Conservation (phyloP, 2,888 invertebrate genomes). For the Platycheirus albimanus region DNA sequence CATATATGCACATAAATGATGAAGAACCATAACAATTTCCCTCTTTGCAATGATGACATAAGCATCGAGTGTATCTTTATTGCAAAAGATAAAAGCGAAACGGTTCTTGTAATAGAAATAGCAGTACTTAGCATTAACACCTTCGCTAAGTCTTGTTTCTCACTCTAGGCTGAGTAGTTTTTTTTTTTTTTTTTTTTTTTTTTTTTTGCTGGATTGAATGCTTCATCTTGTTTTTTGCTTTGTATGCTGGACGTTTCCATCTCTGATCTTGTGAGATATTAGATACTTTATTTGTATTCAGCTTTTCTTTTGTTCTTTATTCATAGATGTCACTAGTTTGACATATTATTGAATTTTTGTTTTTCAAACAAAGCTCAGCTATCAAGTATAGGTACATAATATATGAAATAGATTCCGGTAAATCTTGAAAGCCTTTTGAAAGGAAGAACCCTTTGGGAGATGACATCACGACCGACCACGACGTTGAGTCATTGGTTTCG, state of each 20-base stretch:
- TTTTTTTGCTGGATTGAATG: too few relatives aligned
- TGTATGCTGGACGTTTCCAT: slow-evolving; percentile 20
- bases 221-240: slow-evolving; percentile 35
- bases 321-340: slow-evolving; percentile 21
- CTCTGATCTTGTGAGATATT: neutral
- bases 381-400: too few relatives aligned
- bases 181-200: neutral
- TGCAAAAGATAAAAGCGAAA: slow-evolving; percentile 66
- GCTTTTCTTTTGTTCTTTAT: slow-evolving; percentile 18
- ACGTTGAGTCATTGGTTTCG: slow-evolving; percentile 33
- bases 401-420: neutral
- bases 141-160: slow-evolving; percentile 42
- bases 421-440: slow-evolving; percentile 3
- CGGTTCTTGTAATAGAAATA: slow-evolving; percentile 68
- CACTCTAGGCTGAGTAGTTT: slow-evolving; percentile 55
- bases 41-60: slow-evolving; percentile 71
- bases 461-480: slow-evolving; percentile 51
- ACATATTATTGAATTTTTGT: slow-evolving; percentile 21
- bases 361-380: slow-evolving; percentile 20
- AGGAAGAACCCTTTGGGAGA: slow-evolving; percentile 20
- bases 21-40: slow-evolving; percentile 49
- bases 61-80: slow-evolving; percentile 37
- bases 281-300: neutral
- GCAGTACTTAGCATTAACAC: slow-evolving; percentile 67
- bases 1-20: neutral